Base-by-base conservation (phyloP, 1,140 invertebrate species). In the Gonioctena quinquepunctata region DNA sequence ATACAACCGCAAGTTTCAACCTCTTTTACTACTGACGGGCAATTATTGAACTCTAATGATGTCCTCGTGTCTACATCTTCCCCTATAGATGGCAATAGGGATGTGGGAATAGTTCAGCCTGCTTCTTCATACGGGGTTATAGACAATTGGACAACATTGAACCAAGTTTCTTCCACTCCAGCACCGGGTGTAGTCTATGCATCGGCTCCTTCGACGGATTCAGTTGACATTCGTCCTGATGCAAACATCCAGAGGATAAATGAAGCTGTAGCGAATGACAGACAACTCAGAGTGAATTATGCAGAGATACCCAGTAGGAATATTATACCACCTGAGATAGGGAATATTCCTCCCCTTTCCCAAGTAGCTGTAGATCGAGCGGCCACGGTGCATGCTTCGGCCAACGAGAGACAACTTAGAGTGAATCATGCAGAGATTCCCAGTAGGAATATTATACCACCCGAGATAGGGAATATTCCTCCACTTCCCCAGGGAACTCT, bases 371-470 rank as follows among this genome's bases (percentile, higher is more conserved):
- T 13, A 13, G 33, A 42, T 0, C 11, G 11, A 13, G 33, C 33
- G 11, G 11, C 16, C 3, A 11, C 33, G 33, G 33, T 13, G 16
- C 11, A 42, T 13, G 33, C 33, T n/a, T 11, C 8, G 11, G 13
- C 16, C 3, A 42, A 4, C 16, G 16, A 42, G 11, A n/a, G 33
- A 0, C 33, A 42, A n/a, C 16, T 42, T 42, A 13, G 11, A 1
- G 16, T 42, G 11, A n/a, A 42, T 4, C 33, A n/a, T 0, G 5
- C 2, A 0, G 11, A 56, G 11, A 56, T 56, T 56, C 60, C 60
- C 1, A 16, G 2, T 8, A 11, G 28, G 18, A 72, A 72, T 48
- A 68, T 72, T 42, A 65, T 72, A 26, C 70, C 70, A 42, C 66
- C 70, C 13, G 70, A 72, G 52, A 68, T 72, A 11, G 49, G 59